Conservation (phyloP, 2,113 vertebrate genomes). For the Scatophagus argus region DNA sequence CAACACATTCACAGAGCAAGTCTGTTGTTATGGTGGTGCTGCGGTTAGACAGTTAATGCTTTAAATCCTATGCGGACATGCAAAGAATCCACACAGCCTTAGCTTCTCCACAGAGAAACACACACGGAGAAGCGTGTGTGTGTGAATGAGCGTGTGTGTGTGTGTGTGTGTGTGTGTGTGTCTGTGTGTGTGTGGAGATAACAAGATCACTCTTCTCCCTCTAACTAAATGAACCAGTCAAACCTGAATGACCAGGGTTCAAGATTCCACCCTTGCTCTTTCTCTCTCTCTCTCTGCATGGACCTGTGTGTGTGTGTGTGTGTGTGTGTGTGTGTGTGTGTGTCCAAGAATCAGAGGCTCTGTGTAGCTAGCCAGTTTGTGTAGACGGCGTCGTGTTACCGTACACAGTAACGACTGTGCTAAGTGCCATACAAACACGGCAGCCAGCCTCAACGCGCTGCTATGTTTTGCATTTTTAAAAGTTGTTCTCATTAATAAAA, state of each 20-base stretch:
- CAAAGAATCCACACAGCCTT: not conserved
- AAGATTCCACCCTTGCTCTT: slow-evolving; percentile 38
- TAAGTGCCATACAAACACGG: not conserved
- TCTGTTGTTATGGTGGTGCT: not conserved
- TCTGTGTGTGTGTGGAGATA: slow-evolving; percentile 18
- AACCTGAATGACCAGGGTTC: slow-evolving; percentile 55
- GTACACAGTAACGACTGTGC: slow-evolving; percentile 12
- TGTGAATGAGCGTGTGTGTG: slow-evolving; percentile 3
- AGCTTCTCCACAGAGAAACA: too few relatives aligned
- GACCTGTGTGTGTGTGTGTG: not conserved
- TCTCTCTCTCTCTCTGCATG: not conserved
- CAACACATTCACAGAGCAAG: not conserved
- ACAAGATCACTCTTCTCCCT: slow-evolving; percentile 23
- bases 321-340: slow-evolving; percentile 8
- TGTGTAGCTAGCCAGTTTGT: slow-evolving; percentile 48
- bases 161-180: slow-evolving; percentile 25
- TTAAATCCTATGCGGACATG: not conserved
- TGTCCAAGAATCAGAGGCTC: slow-evolving; percentile 47
- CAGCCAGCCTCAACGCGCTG: not conserved
- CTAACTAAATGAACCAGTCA: slow-evolving; percentile 55
- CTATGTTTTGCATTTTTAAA: not conserved
- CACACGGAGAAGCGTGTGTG: too few relatives aligned
- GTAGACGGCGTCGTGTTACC: slow-evolving; percentile 53
- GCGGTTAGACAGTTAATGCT: not conserved
- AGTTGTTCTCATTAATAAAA: not conserved